Evolutionary conservation across 2,113 vertebrate genomes (phyloP), one percentile per base, ranked within the genome.

Genomic region (Corythaixoides concolor): DNA sequence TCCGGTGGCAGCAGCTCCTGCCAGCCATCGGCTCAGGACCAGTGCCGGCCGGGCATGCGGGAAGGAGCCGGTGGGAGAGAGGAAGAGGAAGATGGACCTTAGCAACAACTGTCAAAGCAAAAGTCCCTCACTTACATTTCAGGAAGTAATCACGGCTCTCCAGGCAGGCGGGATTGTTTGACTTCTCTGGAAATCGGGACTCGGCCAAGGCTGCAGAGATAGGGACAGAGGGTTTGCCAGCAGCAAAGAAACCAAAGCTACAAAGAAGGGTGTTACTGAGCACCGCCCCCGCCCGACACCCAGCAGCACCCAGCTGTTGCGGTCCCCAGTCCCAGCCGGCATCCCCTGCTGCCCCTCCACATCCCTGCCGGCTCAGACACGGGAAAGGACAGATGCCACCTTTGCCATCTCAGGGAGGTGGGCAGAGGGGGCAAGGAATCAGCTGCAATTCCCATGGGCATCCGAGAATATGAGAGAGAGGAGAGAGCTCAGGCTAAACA

Each of bases 71-170:
- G 32, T 43, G 0, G 45, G 58, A 55, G 59, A 56, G 60, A 60
- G 78, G 74, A 86, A 73, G 70, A 55, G 81, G 77, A 81, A 85
- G 67, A 82, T 47, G 74, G 50, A 76, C 64, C 93, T 70, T 89
- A 92, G 92, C 78, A 92, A 90, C 88, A 70, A 41, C 28, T 12
- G 5, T 50, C 82, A 93, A 58, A 92, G 53, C 91, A 91, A 22
- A 95, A 49, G 26, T 17, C 74, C 69, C 43, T 73, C 0, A 0
- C 98, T 98, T 96, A 98, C 98, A 98, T 92, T 98, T 98, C 91
- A 98, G 97, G 95, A 98, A 98, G 75, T 98, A 98, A 77, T 98
- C 98, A 7, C 98, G 95, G 86, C 56, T 94, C 17, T 97, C 97
- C 90, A 96, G 95, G 58, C 87, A 97, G 80, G 97, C 95, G 1